phyloP scores from a whole-genome alignment of 2,888 invertebrate species.

The Phortica okadai region DNA sequence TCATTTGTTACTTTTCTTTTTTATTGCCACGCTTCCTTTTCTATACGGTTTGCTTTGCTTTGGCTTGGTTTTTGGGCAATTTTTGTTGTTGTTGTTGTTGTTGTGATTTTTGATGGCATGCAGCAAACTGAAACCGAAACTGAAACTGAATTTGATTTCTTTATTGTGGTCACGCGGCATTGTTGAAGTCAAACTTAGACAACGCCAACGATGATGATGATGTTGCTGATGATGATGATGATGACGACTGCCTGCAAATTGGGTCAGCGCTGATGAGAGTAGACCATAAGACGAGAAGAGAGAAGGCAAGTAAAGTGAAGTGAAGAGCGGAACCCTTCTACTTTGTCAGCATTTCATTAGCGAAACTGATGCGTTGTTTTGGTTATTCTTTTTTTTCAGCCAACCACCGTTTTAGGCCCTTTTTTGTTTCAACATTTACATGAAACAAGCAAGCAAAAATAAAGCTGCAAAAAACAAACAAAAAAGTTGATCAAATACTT shows the following conservation, averaged over 20 bases:
- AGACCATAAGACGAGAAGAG: not conserved
- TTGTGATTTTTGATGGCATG: not conserved
- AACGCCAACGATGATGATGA: not conserved
- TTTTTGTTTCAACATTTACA: not conserved
- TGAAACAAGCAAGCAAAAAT: not conserved
- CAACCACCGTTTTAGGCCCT: not conserved
- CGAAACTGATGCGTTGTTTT: slow-evolving; percentile 7
- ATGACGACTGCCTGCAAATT: slow-evolving; percentile 3
- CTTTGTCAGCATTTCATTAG: slow-evolving; percentile 25
- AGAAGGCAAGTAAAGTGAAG: not conserved
- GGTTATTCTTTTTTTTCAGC: not conserved
- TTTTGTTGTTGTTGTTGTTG: slow-evolving; percentile 20
- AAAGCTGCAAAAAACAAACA: not conserved
- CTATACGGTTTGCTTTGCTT: not conserved
- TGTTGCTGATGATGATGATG: not conserved
- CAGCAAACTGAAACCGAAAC: slow-evolving; percentile 16
- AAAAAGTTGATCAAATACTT: slow-evolving; percentile 3
- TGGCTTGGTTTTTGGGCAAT: not conserved
- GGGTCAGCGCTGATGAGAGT: not conserved
- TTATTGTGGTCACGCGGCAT: slow-evolving; percentile 39
- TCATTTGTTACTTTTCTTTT: slow-evolving; percentile 10
- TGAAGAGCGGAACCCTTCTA: not conserved
- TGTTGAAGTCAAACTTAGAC: slow-evolving; percentile 11
- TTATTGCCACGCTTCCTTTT: slow-evolving; percentile 3
- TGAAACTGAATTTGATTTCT: slow-evolving; percentile 36